Conservation (phyloP, 2,888 invertebrate genomes). For the Myathropa florea region DNA sequence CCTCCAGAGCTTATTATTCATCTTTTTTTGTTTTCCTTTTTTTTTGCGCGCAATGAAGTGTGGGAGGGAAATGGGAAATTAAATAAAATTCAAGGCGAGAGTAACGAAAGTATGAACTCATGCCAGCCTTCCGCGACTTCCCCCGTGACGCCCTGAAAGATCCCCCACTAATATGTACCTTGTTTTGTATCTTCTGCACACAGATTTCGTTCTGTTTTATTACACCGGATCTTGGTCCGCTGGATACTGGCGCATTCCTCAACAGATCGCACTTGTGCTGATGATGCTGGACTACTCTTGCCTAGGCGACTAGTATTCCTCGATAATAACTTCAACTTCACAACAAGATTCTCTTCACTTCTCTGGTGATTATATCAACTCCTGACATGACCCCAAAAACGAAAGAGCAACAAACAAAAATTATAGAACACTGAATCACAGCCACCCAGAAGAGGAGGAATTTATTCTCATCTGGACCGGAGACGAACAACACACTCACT, state of each 20-base stretch:
- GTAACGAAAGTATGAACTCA: constrained; percentile 32
- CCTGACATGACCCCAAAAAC: constrained; percentile 32
- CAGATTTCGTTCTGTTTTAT: constrained; percentile 18
- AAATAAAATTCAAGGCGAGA: constrained; percentile 32
- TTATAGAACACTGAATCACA: background rate
- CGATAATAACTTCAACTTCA: background rate
- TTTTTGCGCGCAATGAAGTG: background rate
- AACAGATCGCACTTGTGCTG: constrained; percentile 2
- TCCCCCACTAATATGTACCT: constrained; percentile 20
- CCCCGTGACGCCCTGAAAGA: background rate
- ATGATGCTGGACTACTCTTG: constrained; percentile 26
- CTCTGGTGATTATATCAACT: constrained; percentile 11
- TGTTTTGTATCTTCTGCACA: background rate
- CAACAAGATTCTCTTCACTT: constrained; percentile 2
- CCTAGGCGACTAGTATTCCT: constrained; percentile 8
- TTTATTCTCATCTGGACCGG: background rate
- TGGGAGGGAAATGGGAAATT: background rate
- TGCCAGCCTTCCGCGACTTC: background rate
- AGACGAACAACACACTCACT: background rate
- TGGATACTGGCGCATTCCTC: constrained; percentile 46
- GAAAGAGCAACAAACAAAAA: background rate
- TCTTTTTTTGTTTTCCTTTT: background rate
- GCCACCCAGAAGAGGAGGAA: constrained; percentile 13
- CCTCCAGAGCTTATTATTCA: background rate
- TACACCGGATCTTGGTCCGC: constrained; percentile 4